phyloP scores from a whole-genome alignment of 1,140 invertebrate genomes.

The Penaeus vannamei region DNA sequence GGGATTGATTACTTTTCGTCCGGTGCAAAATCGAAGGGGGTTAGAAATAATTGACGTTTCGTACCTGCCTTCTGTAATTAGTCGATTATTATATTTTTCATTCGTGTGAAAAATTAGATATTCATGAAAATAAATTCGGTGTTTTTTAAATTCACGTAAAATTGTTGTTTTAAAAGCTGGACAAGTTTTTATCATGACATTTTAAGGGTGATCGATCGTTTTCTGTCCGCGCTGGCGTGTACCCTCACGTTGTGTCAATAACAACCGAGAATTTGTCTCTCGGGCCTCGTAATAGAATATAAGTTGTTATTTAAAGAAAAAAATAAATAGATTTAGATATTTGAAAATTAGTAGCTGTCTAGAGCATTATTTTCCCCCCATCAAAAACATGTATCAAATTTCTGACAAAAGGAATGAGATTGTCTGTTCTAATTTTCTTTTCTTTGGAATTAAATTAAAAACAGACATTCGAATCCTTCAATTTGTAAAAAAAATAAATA shows the following conservation, averaged over 20 bases:
- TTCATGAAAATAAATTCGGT: no score
- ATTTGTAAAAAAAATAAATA: no score
- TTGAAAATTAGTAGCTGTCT: constrained; percentile 58
- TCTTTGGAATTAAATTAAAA: neutral
- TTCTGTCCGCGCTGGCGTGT: neutral
- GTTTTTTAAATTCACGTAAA: no score
- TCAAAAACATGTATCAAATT: neutral
- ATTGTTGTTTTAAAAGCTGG: no score
- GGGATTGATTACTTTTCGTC: no score
- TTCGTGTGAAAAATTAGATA: no score
- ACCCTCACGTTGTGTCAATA: constrained; percentile 51
- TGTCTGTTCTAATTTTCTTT: no score
- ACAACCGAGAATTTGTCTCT: constrained; percentile 51
- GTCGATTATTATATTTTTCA: no score
- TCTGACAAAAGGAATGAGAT: no score
- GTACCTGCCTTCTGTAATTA: no score
- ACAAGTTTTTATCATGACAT: neutral
- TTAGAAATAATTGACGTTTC: no score
- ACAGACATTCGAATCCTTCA: neutral
- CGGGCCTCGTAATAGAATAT: constrained; percentile 45
- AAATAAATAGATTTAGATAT: constrained; percentile 52
- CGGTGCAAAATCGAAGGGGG: no score
- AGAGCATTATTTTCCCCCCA: constrained; percentile 34
- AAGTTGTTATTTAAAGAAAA: constrained; percentile 66
- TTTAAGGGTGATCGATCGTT: neutral